phyloP scores from a whole-genome alignment of 2,113 vertebrate species.

The Agapornis roseicollis region DNA sequence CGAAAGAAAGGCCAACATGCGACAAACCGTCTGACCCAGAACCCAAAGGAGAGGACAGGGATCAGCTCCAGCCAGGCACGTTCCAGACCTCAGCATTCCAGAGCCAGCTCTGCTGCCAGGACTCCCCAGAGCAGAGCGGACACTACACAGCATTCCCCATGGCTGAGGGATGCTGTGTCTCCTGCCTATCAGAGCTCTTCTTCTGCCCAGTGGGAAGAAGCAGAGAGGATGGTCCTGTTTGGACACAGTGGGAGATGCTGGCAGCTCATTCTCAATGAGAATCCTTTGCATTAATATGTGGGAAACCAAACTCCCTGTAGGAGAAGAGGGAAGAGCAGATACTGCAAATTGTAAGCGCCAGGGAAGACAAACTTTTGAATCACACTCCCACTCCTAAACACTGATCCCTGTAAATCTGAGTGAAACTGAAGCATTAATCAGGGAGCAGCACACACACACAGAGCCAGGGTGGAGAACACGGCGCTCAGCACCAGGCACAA shows the following conservation, averaged over 20 bases:
- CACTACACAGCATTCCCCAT: neutral
- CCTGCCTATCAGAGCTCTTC: neutral
- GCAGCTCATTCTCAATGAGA: neutral
- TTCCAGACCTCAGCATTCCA: neutral
- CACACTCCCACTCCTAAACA: neutral
- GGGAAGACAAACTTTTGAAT: neutral
- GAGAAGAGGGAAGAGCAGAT: neutral
- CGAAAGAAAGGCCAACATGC: neutral
- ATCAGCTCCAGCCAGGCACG: neutral
- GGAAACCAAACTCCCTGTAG: neutral
- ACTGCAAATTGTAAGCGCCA: neutral
- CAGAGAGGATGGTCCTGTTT: neutral
- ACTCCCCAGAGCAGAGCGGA: neutral
- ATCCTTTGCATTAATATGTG: neutral
- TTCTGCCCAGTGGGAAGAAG: neutral
- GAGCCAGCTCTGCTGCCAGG: neutral
- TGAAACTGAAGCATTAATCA: neutral
- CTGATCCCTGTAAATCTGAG: neutral
- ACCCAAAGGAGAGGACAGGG: neutral
- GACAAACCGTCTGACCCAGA: neutral
- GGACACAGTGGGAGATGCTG: neutral
- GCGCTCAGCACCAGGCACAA: neutral
- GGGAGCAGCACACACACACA: neutral
- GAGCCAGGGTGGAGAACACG: neutral
- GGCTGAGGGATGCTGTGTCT: neutral